Evolutionary conservation across 2,888 invertebrate genomes (phyloP).

Genomic region (Suillia variegata): DNA sequence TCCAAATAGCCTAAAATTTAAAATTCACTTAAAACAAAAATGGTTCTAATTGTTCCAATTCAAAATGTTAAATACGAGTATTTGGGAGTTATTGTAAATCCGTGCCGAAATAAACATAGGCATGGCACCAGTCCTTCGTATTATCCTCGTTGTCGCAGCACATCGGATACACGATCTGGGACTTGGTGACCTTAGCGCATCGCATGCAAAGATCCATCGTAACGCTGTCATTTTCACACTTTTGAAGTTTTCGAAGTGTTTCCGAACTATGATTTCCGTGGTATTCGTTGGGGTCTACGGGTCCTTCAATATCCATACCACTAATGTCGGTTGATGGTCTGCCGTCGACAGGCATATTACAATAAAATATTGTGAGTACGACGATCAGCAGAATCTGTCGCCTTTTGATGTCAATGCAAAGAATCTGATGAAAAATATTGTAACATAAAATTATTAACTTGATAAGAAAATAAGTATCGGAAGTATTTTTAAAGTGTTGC

Average conservation of each 20-base stretch:
- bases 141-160: slow-evolving; percentile 64
- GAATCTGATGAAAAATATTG: too few relatives aligned
- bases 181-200: slow-evolving; percentile 65
- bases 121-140: slow-evolving; percentile 63
- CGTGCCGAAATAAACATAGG: slow-evolving; percentile 62
- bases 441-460: too few relatives aligned
- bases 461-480: too few relatives aligned
- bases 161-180: slow-evolving; percentile 64
- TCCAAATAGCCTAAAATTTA: neutral
- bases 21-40: slow-evolving; percentile 6
- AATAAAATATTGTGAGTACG: too few relatives aligned
- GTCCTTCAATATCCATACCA: neutral
- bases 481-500: too few relatives aligned
- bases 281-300: slow-evolving; percentile 43
- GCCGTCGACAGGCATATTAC: too few relatives aligned
- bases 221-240: slow-evolving; percentile 47
- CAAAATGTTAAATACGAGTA: slow-evolving; percentile 5
- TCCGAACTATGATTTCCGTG: slow-evolving; percentile 49
- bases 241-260: slow-evolving; percentile 50
- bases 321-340: slow-evolving; percentile 29
- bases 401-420: too few relatives aligned
- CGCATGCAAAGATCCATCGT: slow-evolving; percentile 64
- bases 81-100: neutral
- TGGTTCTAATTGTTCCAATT: slow-evolving; percentile 25
- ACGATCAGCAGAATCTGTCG: too few relatives aligned